Evolutionary conservation across 2,888 invertebrate genomes (phyloP), one percentile per base, ranked within the genome.

Genomic region (Torymus auratus): DNA sequence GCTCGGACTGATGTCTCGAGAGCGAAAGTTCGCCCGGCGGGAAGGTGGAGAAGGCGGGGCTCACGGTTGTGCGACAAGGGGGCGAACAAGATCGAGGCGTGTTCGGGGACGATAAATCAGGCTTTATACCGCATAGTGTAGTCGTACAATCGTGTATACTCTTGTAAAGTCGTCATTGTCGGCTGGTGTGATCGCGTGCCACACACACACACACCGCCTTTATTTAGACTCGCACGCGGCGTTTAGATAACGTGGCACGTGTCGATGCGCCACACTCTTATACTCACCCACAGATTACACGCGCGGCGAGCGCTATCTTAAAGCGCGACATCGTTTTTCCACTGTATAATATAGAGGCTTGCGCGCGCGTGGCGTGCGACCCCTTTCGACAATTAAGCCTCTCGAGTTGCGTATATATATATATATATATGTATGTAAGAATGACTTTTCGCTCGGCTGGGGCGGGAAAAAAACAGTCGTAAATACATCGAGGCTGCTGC

Each of bases 401-500:
- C 41, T 41, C 3, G n/a, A n/a, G n/a, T 28, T 5, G 60, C 2
- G 60, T 11, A 15, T 58, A 7, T 58, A 13, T 58, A 58, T 2
- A 13, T 60, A 15, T 15, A 13, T 58, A 58, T 2, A 13, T 60
- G 3, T 15, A 60, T 12, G 15, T 60, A 50, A 28, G 69, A 28
- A 50, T 4, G 28, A 28, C 28, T 28, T 28, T 28, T 5, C 28
- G 5, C 41, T 41, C 15, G 50, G 52, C n/a, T n/a, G n/a, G 7
- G 5, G 41, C 56, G 56, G 28, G 15, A 62, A 70, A 65, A 65
- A 74, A 28, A 56, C 58, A 65, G 84, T 86, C 86, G 86, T 86
- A 87, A 87, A 88, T 87, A 87, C 11, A 58, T 28, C 64, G 83
- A 83, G 74, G 83, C 68, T 50, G 83, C 76, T 69, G 75, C 80